These are phyloP conservation scores for Philopedon plagiatum DNA, from an alignment of 2,888 invertebrate species.

Conservation along the genomic window DNA sequence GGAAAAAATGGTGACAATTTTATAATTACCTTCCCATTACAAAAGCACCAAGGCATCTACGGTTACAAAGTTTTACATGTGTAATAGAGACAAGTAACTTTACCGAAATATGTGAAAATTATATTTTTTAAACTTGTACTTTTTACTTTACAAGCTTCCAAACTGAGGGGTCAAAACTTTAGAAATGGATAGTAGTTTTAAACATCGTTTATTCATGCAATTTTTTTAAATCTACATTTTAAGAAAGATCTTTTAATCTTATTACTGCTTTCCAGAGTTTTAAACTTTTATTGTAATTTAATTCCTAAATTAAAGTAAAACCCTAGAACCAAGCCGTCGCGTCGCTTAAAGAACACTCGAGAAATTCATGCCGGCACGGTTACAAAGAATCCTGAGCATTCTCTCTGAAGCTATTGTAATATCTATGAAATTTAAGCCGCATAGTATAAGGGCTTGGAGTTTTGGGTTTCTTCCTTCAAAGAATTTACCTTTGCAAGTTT, in stretches of 20 bases:
- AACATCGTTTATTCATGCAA: too few species aligned
- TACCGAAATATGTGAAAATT: too few species aligned
- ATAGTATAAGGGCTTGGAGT: constrained; percentile 21
- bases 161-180: too few species aligned
- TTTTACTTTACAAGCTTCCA: too few species aligned
- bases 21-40: too few species aligned
- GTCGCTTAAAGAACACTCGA: constrained; percentile 46
- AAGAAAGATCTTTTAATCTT: background rate
- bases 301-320: constrained; percentile 47
- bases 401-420: constrained; percentile 46
- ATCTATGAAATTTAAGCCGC: constrained; percentile 49
- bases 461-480: constrained; percentile 30
- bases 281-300: constrained; percentile 38
- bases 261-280: background rate
- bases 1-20: too few species aligned
- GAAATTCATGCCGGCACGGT: constrained; percentile 47
- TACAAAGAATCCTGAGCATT: constrained; percentile 50
- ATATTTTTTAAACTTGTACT: too few species aligned
- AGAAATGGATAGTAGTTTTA: too few species aligned
- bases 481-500: constrained; percentile 37
- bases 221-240: too few species aligned
- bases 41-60: too few species aligned
- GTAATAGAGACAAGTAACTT: too few species aligned
- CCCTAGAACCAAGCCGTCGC: constrained; percentile 17
- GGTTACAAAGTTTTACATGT: too few species aligned